phyloP scores from a whole-genome alignment of 2,888 invertebrate genomes.

The Drosophila anomelani region DNA sequence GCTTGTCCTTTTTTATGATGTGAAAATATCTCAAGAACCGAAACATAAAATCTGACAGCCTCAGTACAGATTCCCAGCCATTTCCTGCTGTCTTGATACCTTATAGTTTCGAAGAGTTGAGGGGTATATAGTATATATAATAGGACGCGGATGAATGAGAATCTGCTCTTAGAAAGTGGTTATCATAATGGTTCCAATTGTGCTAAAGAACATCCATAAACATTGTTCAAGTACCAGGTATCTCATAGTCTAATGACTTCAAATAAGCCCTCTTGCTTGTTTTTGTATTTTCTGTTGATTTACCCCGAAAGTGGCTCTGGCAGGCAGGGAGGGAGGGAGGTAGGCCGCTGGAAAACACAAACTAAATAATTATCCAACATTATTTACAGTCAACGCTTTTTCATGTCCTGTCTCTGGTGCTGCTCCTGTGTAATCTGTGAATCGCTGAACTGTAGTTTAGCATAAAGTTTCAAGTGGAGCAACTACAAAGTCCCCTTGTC shows the following conservation, averaged over 20 bases:
- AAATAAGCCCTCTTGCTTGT: not conserved
- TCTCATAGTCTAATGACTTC: not conserved
- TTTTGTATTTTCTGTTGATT: conserved; percentile 30
- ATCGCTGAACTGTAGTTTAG: conserved; percentile 75
- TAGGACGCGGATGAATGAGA: too few species aligned
- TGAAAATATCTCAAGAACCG: conserved; percentile 57
- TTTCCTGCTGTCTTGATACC: not conserved
- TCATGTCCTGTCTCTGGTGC: conserved; percentile 27
- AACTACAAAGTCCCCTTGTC: conserved; percentile 18
- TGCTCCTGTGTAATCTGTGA: conserved; percentile 47
- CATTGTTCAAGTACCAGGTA: not conserved
- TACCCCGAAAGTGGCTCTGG: conserved; percentile 56
- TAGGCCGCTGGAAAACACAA: conserved; percentile 49
- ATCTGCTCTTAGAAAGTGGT: too few species aligned
- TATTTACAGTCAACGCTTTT: conserved; percentile 74
- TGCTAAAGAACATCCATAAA: not conserved
- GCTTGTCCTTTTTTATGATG: conserved; percentile 59
- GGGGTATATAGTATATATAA: not conserved
- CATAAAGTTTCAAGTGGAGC: conserved; percentile 68
- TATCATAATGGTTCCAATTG: too few species aligned
- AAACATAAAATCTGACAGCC: conserved; percentile 41
- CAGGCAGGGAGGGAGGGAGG: not conserved
- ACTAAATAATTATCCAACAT: conserved; percentile 78
- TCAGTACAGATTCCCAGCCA: conserved; percentile 9
- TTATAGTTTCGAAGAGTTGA: not conserved